These are phyloP conservation scores for Chloebia gouldiae DNA, from an alignment of 2,113 vertebrate species.

Conservation along the genomic window DNA sequence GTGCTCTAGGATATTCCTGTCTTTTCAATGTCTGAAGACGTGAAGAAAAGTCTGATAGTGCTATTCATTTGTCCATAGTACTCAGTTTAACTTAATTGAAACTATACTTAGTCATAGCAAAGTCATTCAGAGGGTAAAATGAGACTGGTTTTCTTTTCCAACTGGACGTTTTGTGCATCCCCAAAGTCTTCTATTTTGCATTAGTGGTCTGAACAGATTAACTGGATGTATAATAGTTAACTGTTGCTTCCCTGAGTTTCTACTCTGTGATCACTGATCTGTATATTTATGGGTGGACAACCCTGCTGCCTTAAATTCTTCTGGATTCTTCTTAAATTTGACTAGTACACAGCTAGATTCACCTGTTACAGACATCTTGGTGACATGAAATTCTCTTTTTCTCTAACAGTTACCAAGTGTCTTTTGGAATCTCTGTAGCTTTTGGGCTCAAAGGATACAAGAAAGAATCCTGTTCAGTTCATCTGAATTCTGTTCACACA, in stretches of 20 bases:
- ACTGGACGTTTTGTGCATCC: background rate
- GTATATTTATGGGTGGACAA: background rate
- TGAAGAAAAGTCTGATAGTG: background rate
- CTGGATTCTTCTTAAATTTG: background rate
- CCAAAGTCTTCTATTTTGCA: background rate
- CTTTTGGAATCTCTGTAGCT: background rate
- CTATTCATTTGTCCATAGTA: background rate
- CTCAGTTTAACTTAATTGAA: background rate
- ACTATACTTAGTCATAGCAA: background rate
- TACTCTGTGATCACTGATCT: background rate
- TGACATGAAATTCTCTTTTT: background rate
- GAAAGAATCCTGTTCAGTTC: background rate
- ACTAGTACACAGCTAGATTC: background rate
- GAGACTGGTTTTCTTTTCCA: rapidly evolving
- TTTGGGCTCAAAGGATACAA: background rate
- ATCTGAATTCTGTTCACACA: background rate
- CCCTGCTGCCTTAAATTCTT: background rate
- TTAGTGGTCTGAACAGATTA: background rate
- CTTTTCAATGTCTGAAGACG: background rate
- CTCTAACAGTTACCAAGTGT: background rate
- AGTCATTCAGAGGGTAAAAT: background rate
- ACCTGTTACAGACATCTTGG: background rate
- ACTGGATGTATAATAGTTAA: background rate
- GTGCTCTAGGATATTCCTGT: background rate
- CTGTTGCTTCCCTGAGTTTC: background rate